These are phyloP conservation scores for Oryctes rhinoceros DNA, from an alignment of 1,140 invertebrate species.

Conservation along the genomic window DNA sequence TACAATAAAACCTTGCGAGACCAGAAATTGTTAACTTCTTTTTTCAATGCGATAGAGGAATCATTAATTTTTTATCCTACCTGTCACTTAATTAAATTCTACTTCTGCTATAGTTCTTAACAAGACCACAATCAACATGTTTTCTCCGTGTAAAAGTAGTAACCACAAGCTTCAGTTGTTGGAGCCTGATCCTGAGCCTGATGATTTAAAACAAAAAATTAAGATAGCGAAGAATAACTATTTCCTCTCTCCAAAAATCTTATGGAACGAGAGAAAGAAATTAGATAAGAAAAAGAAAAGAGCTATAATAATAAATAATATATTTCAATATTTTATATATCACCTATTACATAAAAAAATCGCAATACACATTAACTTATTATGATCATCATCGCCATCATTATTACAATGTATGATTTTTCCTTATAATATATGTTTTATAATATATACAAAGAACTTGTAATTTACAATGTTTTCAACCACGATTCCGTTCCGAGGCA, in stretches of 20 bases:
- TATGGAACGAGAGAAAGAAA: not conserved
- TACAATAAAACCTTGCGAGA: too few relatives aligned
- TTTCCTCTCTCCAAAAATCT: not conserved
- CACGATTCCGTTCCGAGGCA: not conserved
- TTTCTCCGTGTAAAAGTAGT: too few relatives aligned
- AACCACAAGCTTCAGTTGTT: too few relatives aligned
- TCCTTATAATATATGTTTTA: not conserved
- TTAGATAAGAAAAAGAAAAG: not conserved
- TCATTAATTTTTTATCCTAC: too few relatives aligned
- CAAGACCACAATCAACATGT: too few relatives aligned
- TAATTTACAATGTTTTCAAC: slow-evolving; percentile 4
- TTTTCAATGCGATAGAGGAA: too few relatives aligned
- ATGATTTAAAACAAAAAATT: not conserved
- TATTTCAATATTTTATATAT: slow-evolving; percentile 28
- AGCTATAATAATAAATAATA: slow-evolving; percentile 32
- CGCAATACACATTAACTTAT: slow-evolving; percentile 31
- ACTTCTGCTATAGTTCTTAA: too few relatives aligned
- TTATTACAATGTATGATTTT: not conserved
- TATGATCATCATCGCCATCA: slow-evolving; percentile 8
- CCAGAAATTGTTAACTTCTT: too few relatives aligned
- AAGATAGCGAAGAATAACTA: not conserved
- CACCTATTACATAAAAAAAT: slow-evolving; percentile 35
- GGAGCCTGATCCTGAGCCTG: not conserved
- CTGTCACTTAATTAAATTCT: too few relatives aligned
- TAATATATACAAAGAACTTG: slow-evolving; percentile 11